Percentiles rank a stretch among this genome's conserved stretches.
Conservation (phyloP, 2,113 vertebrate species). For the Psilopogon haemacephalus region DNA sequence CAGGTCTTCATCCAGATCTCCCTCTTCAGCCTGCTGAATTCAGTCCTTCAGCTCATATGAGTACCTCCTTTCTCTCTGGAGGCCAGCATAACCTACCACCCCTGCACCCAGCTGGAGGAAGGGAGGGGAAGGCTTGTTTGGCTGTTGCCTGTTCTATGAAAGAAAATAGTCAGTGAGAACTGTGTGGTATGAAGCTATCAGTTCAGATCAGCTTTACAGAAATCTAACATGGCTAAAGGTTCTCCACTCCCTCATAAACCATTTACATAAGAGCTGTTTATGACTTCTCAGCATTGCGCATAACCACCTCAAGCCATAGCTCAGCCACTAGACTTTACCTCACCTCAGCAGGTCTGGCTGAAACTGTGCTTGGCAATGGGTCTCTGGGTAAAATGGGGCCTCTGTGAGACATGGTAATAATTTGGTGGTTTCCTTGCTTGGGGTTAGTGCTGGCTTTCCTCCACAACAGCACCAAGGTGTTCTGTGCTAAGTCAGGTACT, state of each 20-base stretch:
- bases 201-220: background rate
- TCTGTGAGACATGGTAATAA: background rate
- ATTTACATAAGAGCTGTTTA: conserved; percentile 62
- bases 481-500: background rate
- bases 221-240: conserved; percentile 17
- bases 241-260: conserved; percentile 39
- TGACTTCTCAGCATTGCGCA: conserved; percentile 28
- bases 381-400: background rate
- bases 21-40: background rate
- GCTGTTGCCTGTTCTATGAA: background rate
- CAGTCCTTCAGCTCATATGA: background rate
- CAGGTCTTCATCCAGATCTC: background rate
- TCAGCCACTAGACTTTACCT: conserved; percentile 3
- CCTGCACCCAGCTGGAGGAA: background rate
- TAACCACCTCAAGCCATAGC: conserved; percentile 29
- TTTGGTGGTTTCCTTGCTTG: background rate
- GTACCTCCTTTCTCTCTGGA: background rate
- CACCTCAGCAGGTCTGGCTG: background rate
- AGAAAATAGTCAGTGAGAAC: conserved; percentile 52
- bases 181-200: conserved; percentile 39
- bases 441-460: background rate
- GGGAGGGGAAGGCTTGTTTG: background rate
- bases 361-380: background rate
- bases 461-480: background rate
- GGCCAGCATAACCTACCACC: background rate